Evolutionary conservation across 2,113 vertebrate species (phyloP).

Genomic region (Laticauda colubrina): DNA sequence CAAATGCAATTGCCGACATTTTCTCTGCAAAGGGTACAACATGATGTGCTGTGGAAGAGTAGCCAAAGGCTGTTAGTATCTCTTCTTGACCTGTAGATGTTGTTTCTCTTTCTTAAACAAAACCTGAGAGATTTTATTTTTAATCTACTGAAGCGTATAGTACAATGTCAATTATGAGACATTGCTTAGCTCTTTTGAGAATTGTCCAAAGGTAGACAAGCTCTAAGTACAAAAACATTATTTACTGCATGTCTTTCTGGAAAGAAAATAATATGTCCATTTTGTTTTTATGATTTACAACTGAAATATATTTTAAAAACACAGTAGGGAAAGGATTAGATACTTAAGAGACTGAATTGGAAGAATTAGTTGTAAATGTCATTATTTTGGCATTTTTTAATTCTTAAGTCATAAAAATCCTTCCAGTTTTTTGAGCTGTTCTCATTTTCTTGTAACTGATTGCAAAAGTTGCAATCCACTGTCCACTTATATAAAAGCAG

Average conservation of each 20-base stretch:
- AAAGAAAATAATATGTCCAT: not conserved
- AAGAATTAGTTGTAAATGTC: conserved; percentile 6
- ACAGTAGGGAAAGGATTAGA: not conserved
- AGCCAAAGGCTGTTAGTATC: not conserved
- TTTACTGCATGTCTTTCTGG: not conserved
- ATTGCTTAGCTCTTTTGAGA: not conserved
- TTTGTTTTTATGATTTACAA: not conserved
- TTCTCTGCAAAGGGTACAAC: not conserved
- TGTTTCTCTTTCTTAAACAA: not conserved
- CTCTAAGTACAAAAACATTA: not conserved
- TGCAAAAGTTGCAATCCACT: conserved; percentile 5
- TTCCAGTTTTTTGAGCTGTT: not conserved
- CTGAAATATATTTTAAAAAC: not conserved
- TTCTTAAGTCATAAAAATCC: conserved; percentile 1
- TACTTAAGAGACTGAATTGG: not conserved
- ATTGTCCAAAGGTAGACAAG: not conserved
- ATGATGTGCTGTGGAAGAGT: not conserved
- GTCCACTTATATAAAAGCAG: not conserved
- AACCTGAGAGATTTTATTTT: not conserved
- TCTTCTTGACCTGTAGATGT: too few species aligned
- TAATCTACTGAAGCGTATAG: not conserved
- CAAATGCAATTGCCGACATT: not conserved
- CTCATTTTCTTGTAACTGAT: conserved; percentile 11
- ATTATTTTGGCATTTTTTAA: not conserved
- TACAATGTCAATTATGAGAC: not conserved